These are phyloP conservation scores for Euthynnus affinis DNA, from an alignment of 2,797 vertebrate species.

Conservation along the genomic window DNA sequence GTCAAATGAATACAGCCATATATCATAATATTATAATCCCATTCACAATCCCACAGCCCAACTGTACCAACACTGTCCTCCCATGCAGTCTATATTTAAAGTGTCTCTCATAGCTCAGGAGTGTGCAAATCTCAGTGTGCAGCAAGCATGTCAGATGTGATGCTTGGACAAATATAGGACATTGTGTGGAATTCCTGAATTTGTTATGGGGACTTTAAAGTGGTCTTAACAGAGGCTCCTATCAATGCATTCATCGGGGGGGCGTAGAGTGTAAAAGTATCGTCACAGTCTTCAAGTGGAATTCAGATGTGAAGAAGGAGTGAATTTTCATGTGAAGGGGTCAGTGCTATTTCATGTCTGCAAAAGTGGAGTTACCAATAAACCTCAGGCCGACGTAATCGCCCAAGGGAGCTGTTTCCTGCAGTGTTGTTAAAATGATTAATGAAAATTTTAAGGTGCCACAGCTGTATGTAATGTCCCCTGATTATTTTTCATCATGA, in stretches of 20 bases:
- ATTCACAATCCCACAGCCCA: slow-evolving; percentile 84
- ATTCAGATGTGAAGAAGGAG: slow-evolving; percentile 25
- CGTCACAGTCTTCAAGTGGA: slow-evolving; percentile 22
- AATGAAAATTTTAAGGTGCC: slow-evolving; percentile 54
- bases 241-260: slow-evolving; percentile 8
- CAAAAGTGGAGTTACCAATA: slow-evolving; percentile 37
- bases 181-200: slow-evolving; percentile 60
- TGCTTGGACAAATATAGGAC: slow-evolving; percentile 63
- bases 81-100: slow-evolving; percentile 84
- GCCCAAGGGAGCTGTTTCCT: slow-evolving; percentile 54
- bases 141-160: slow-evolving; percentile 60
- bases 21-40: slow-evolving; percentile 88
- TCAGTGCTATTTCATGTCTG: slow-evolving; percentile 33
- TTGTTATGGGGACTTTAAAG: slow-evolving; percentile 49
- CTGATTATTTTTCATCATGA: slow-evolving; percentile 53
- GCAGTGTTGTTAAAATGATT: slow-evolving; percentile 67
- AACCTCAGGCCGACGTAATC: slow-evolving; percentile 46
- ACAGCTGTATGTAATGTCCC: slow-evolving; percentile 43
- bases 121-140: slow-evolving; percentile 64
- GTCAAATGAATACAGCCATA: slow-evolving; percentile 79
- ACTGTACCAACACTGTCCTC: slow-evolving; percentile 86
- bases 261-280: background rate
- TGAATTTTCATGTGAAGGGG: background rate
- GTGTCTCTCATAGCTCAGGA: slow-evolving; percentile 73
- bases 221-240: slow-evolving; percentile 31